A percentile compares a stretch with the other conserved stretches of the same genome.
These are phyloP conservation scores for Chromobotia macracanthus DNA, from an alignment of 2,797 vertebrate genomes.

Conservation along the genomic window DNA sequence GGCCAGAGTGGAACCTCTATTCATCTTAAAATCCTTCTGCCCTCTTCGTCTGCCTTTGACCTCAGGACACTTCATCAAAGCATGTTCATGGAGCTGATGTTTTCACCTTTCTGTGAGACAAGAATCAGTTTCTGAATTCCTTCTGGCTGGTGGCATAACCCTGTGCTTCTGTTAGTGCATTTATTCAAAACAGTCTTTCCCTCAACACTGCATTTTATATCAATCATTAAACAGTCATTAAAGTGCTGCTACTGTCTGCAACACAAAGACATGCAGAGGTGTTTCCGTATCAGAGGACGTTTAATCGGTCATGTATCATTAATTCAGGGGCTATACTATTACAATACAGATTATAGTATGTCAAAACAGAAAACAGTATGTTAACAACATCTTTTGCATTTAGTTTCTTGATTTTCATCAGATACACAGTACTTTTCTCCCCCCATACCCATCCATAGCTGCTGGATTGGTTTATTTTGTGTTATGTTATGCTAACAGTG, in stretches of 20 bases:
- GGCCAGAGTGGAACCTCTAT: not conserved
- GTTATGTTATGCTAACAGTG: no score
- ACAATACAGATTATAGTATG: not conserved
- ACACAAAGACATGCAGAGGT: not conserved
- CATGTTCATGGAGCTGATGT: constrained; percentile 57
- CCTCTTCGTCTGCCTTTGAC: constrained; percentile 47
- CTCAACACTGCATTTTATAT: not conserved
- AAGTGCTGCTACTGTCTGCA: no score
- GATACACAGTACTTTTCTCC: not conserved
- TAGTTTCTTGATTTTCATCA: not conserved
- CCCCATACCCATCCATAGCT: no score
- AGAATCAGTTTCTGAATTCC: constrained; percentile 1
- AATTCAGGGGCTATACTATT: not conserved
- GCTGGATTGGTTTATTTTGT: not conserved
- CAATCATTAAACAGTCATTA: no score
- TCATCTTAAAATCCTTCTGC: constrained; percentile 9
- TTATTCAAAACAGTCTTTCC: constrained; percentile 17
- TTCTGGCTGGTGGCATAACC: not conserved
- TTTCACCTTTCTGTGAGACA: constrained; percentile 4
- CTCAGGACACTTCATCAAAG: constrained; percentile 60
- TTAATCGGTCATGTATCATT: constrained; percentile 1
- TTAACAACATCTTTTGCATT: no score
- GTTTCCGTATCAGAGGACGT: not conserved
- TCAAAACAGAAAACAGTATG: no score
- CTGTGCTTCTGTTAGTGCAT: not conserved